These are phyloP conservation scores for Anser brachyrhynchus DNA, from an alignment of 2,113 vertebrate genomes.

Conservation along the genomic window DNA sequence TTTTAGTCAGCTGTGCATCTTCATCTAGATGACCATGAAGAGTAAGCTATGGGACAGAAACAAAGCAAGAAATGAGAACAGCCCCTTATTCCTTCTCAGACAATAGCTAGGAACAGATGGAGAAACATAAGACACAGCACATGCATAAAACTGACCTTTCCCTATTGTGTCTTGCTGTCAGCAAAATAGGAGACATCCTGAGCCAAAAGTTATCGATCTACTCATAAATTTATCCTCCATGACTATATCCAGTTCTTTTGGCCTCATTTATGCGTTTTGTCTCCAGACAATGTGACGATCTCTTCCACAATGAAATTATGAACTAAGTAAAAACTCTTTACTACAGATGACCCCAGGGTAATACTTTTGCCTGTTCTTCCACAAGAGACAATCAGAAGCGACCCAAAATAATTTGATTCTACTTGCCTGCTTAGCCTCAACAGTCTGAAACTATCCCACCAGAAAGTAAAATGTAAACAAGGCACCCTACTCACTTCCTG, in stretches of 20 bases:
- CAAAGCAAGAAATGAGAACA: background rate
- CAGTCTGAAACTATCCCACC: background rate
- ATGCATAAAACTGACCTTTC: accelerated
- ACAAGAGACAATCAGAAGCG: background rate
- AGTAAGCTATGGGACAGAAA: conserved; percentile 65
- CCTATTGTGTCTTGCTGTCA: background rate
- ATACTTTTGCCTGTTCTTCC: background rate
- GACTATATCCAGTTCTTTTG: background rate
- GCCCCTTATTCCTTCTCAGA: background rate
- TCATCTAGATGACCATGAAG: conserved; percentile 66
- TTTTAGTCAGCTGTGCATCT: conserved; percentile 32
- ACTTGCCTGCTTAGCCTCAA: background rate
- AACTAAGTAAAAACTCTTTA: background rate
- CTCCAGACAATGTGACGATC: background rate
- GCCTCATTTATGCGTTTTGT: background rate
- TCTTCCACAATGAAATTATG: background rate
- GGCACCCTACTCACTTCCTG: conserved; percentile 75
- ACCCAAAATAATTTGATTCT: background rate
- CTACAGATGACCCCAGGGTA: background rate
- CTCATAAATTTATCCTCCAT: background rate
- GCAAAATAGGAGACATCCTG: background rate
- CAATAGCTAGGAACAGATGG: background rate
- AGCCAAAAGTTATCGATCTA: background rate
- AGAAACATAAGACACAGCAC: background rate
- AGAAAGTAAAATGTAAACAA: background rate